A percentile compares a stretch with the other conserved stretches of the same genome.
Conservation (phyloP, 2,113 vertebrate genomes). For the Aix galericulata region DNA sequence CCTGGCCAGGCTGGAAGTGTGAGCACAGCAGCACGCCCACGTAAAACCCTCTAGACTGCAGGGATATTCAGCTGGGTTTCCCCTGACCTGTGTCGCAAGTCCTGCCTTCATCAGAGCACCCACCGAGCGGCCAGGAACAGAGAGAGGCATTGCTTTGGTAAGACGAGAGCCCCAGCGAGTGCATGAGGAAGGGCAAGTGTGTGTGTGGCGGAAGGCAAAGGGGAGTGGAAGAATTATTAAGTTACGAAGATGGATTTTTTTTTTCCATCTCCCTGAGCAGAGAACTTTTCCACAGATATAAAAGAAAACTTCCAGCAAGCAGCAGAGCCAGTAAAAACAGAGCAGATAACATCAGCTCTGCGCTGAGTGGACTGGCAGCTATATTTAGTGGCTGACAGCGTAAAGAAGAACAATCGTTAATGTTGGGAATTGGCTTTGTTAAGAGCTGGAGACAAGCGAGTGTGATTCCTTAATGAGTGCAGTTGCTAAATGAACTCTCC, state of each 20-base stretch:
- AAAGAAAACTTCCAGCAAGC: constrained; percentile 51
- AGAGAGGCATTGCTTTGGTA: constrained; percentile 29
- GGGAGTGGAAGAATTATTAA: constrained; percentile 45
- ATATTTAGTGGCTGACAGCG: constrained; percentile 47
- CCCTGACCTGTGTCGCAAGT: neutral
- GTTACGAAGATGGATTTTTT: constrained; percentile 69
- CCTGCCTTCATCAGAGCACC: neutral
- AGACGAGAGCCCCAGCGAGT: constrained; percentile 27
- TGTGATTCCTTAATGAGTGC: constrained; percentile 17
- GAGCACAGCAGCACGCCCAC: neutral
- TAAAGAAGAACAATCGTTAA: constrained; percentile 29
- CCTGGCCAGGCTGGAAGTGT: neutral
- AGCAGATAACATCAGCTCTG: constrained; percentile 36
- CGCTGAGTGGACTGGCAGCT: constrained; percentile 35
- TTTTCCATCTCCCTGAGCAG: constrained; percentile 45
- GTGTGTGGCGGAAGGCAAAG: neutral
- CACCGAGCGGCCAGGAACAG: neutral
- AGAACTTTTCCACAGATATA: constrained; percentile 50
- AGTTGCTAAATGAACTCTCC: constrained; percentile 55
- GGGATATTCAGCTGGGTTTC: neutral
- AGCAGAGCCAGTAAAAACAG: constrained; percentile 66
- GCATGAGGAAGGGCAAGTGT: constrained; percentile 59
- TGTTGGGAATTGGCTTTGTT: constrained; percentile 11
- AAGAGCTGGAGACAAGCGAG: constrained; percentile 5
- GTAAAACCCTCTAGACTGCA: neutral